Evolutionary conservation across 2,888 invertebrate species (phyloP).

Genomic region (Bombylius discolor): DNA sequence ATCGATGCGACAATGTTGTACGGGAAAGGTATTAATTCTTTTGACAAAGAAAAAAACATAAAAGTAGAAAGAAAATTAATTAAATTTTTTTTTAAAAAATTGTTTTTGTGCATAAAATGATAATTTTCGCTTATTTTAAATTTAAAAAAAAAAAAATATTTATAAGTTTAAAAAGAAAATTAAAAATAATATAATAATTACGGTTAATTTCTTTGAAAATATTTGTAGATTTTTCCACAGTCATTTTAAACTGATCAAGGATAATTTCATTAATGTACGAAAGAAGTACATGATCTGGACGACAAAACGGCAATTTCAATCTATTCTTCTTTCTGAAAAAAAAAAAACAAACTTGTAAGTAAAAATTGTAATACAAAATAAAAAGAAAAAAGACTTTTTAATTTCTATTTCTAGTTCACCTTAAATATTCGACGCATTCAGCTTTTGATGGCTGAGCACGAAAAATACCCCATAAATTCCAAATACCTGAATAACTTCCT

Average conservation of each 20-base stretch:
- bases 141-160: background rate
- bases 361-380: background rate
- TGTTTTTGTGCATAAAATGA: too few relatives aligned
- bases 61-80: too few relatives aligned
- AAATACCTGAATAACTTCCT: background rate
- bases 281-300: slow-evolving; percentile 29
- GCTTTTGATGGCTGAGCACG: slow-evolving; percentile 11
- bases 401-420: slow-evolving; percentile 12
- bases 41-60: background rate
- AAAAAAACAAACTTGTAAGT: background rate
- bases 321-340: slow-evolving; percentile 22
- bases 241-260: slow-evolving; percentile 23
- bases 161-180: background rate
- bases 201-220: slow-evolving; percentile 17
- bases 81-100: too few relatives aligned
- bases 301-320: slow-evolving; percentile 22
- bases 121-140: too few relatives aligned
- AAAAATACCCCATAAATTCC: slow-evolving; percentile 7
- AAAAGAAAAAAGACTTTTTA: background rate
- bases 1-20: slow-evolving; percentile 21
- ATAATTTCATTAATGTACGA: slow-evolving; percentile 27
- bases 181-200: slow-evolving; percentile 7
- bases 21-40: slow-evolving; percentile 24
- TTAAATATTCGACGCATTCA: slow-evolving; percentile 14
- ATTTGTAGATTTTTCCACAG: slow-evolving; percentile 20